These are phyloP conservation scores for Vombatus ursinus DNA, from an alignment of 2,113 vertebrate genomes.

Conservation along the genomic window DNA sequence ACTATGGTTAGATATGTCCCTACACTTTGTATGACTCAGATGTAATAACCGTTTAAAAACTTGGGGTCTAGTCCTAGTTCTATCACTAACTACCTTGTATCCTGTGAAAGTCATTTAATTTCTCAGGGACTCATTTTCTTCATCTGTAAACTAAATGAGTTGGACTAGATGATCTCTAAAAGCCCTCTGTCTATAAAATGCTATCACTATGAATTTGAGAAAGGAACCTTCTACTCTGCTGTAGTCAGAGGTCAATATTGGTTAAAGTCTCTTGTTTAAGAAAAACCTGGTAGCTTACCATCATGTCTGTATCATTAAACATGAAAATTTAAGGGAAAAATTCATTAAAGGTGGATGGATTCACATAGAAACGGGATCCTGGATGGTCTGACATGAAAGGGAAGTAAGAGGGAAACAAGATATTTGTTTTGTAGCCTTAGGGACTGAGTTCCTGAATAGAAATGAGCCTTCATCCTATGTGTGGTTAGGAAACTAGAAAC, in stretches of 20 bases:
- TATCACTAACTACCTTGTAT: neutral
- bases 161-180: neutral
- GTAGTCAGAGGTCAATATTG: neutral
- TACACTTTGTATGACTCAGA: neutral
- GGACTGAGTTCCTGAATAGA: neutral
- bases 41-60: neutral
- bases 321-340: neutral
- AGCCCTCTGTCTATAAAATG: neutral
- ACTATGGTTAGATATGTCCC: neutral
- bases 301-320: neutral
- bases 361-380: neutral
- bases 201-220: neutral
- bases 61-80: neutral
- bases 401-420: neutral
- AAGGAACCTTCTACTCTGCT: neutral
- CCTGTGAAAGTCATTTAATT: neutral
- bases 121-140: neutral
- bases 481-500: neutral
- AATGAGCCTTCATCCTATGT: neutral
- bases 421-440: neutral
- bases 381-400: neutral
- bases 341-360: conserved; percentile 4
- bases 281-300: conserved; percentile 22
- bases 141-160: neutral
- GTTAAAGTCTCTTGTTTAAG: conserved; percentile 6